These are phyloP conservation scores for Spermophilus dauricus DNA, from an alignment of 2,113 vertebrate species.

Conservation along the genomic window DNA sequence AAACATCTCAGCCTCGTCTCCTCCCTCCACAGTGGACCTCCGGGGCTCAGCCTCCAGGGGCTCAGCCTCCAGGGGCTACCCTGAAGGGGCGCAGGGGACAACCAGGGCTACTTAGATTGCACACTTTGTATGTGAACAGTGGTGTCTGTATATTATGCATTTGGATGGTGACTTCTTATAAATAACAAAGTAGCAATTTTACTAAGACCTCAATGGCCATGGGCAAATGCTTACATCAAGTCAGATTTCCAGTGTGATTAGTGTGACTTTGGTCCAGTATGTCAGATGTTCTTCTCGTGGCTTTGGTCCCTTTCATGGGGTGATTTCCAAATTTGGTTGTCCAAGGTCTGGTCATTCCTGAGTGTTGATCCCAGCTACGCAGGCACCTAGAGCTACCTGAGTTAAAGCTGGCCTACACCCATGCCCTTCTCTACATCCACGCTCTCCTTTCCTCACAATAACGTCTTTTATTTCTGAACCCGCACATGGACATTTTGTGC, in stretches of 20 bases:
- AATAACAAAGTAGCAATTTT: neutral
- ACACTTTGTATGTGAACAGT: neutral
- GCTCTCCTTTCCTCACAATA: neutral
- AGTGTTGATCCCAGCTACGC: neutral
- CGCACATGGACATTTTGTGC: no score
- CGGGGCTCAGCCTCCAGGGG: no score
- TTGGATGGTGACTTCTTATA: neutral
- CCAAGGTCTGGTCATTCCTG: neutral
- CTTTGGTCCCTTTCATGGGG: neutral
- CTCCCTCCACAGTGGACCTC: no score
- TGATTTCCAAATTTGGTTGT: neutral
- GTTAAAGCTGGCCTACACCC: accelerated
- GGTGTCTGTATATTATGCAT: neutral
- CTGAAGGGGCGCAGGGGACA: neutral
- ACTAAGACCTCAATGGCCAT: neutral
- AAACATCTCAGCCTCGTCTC: accelerated
- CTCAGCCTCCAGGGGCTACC: no score
- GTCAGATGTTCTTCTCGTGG: neutral
- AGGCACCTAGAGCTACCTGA: neutral
- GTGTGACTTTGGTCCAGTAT: neutral
- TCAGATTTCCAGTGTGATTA: neutral
- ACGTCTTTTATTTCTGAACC: neutral
- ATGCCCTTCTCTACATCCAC: no score
- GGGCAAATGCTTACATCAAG: neutral
- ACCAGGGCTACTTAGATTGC: neutral